These are phyloP conservation scores for Pantherophis guttatus DNA, from an alignment of 2,113 vertebrate species.

Conservation along the genomic window DNA sequence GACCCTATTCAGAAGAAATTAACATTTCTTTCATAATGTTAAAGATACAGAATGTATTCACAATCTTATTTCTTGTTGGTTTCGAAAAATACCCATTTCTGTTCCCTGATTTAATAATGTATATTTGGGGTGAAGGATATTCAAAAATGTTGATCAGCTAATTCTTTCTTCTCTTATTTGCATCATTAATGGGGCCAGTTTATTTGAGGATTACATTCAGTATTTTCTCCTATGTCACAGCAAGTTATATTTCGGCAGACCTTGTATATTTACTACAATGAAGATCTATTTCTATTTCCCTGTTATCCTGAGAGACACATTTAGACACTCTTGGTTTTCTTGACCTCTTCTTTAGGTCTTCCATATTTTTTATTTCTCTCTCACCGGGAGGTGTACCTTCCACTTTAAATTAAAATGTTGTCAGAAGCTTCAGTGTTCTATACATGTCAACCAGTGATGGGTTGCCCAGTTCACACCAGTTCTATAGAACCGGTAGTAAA, in stretches of 20 bases:
- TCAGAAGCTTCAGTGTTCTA: not conserved
- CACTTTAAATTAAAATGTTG: not conserved
- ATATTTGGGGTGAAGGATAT: not conserved
- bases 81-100: not conserved
- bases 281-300: not conserved
- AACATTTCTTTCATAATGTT: slow-evolving; percentile 16
- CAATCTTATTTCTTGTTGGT: not conserved
- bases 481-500: no score
- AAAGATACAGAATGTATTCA: not conserved
- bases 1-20: slow-evolving; percentile 11
- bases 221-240: not conserved
- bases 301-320: not conserved
- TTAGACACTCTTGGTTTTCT: not conserved
- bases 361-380: not conserved
- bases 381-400: not conserved
- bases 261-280: not conserved
- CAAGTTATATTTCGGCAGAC: not conserved
- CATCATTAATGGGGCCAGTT: not conserved
- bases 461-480: no score
- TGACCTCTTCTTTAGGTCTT: not conserved
- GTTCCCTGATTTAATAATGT: not conserved
- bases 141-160: not conserved
- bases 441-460: not conserved
- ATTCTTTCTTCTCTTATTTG: not conserved
- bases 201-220: not conserved